Percentiles rank a stretch among this genome's conserved stretches.
These are phyloP conservation scores for Hydrotaea diabolus DNA, from an alignment of 2,888 invertebrate genomes.

Conservation along the genomic window DNA sequence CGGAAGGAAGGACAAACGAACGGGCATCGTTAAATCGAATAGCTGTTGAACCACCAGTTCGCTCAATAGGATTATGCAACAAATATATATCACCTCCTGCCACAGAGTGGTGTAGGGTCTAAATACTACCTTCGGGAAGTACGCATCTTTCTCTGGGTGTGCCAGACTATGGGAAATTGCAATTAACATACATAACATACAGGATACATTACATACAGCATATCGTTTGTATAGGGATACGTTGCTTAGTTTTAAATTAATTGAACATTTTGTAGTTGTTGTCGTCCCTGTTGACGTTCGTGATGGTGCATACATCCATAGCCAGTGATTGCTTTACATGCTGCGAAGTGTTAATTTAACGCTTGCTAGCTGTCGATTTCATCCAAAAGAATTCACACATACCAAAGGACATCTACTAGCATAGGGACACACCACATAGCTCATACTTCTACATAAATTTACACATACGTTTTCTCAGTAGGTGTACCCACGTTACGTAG, in stretches of 20 bases:
- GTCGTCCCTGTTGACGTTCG: neutral
- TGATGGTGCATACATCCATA: neutral
- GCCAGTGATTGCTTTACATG: constrained; percentile 11
- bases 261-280: constrained; percentile 22
- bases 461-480: too few species aligned
- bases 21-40: too few species aligned
- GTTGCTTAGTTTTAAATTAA: constrained; percentile 25
- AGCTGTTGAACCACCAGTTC: too few species aligned
- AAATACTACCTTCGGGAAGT: neutral
- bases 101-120: too few species aligned
- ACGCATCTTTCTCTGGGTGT: neutral
- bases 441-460: too few species aligned
- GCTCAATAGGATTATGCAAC: too few species aligned
- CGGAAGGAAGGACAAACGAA: too few species aligned
- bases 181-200: neutral
- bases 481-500: too few species aligned
- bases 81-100: too few species aligned
- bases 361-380: constrained; percentile 65
- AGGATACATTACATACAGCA: neutral
- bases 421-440: neutral
- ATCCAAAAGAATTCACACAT: neutral
- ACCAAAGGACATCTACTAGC: neutral
- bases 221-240: neutral
- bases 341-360: constrained; percentile 74
- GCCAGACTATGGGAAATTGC: neutral